A percentile compares a stretch with the other conserved stretches of the same genome.
Evolutionary conservation across 2,113 vertebrate species (phyloP).

Genomic region (Xenopus tropicalis): DNA sequence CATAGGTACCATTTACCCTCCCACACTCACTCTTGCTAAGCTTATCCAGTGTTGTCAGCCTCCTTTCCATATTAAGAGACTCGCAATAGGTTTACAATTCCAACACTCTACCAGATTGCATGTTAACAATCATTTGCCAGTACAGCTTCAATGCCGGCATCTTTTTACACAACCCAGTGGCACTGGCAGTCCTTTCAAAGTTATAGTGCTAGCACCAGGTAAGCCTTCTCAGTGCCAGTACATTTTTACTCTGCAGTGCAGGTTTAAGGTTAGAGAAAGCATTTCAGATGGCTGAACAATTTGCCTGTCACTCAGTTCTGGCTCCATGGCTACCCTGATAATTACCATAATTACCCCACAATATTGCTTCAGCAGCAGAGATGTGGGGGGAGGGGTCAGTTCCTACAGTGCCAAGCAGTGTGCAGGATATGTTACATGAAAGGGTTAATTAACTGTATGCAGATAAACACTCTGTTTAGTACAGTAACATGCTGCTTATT

Average conservation of each 20-base stretch:
- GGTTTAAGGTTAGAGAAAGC: background rate
- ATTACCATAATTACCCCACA: slow-evolving; percentile 13
- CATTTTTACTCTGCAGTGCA: background rate
- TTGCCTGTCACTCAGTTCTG: background rate
- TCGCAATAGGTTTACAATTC: too few relatives aligned
- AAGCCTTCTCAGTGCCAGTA: background rate
- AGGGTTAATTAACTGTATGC: background rate
- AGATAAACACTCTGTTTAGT: background rate
- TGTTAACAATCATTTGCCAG: too few relatives aligned
- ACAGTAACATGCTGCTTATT: background rate
- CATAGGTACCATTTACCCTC: too few relatives aligned
- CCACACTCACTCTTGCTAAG: too few relatives aligned
- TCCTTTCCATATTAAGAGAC: too few relatives aligned
- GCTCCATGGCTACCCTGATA: background rate
- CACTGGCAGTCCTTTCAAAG: too few relatives aligned
- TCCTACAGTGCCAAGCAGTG: background rate
- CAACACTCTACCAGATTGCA: too few relatives aligned
- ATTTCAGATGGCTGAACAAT: background rate
- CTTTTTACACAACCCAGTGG: too few relatives aligned
- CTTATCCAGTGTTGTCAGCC: too few relatives aligned
- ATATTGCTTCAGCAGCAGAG: background rate
- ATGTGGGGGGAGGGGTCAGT: background rate
- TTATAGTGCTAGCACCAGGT: too few relatives aligned
- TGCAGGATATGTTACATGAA: background rate
- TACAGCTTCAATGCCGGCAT: too few relatives aligned